Evolutionary conservation across 1,140 invertebrate genomes (phyloP).

Genomic region (Pteromalus puparum): DNA sequence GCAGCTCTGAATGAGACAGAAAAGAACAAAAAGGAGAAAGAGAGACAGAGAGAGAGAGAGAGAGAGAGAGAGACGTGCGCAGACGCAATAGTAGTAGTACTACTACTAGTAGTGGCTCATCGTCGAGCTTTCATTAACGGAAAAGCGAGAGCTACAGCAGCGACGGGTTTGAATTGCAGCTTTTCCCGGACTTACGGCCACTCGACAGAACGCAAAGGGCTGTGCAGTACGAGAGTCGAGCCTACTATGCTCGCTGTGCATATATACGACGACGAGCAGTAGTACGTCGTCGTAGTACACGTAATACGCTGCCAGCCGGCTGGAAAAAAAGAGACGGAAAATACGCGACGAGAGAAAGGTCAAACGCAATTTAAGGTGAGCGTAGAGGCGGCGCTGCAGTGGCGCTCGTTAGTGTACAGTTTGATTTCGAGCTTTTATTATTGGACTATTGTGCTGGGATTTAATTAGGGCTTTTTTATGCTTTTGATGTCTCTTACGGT

Average conservation of each 20-base stretch:
- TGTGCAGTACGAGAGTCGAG: not conserved
- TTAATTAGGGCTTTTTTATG: not conserved
- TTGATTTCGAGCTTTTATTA: not conserved
- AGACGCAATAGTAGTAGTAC: not conserved
- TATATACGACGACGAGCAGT: too few species aligned
- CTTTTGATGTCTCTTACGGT: too few species aligned
- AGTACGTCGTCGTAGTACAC: not conserved
- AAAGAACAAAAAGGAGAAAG: not conserved
- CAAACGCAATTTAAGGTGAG: conserved; percentile 27
- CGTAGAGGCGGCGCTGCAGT: not conserved
- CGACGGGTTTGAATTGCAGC: conserved; percentile 47
- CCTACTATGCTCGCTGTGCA: not conserved
- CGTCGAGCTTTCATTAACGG: conserved; percentile 64
- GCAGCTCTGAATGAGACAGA: not conserved
- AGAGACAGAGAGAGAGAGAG: not conserved
- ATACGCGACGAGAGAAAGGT: not conserved
- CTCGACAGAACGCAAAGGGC: conserved; percentile 2
- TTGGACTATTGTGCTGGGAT: not conserved
- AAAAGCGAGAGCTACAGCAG: conserved; percentile 56
- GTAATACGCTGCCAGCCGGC: not conserved
- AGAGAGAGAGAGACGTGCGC: not conserved
- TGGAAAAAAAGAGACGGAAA: conserved; percentile 1
- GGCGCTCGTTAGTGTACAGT: not conserved
- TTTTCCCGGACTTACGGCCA: conserved; percentile 21
- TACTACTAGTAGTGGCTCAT: conserved; percentile 18